These are phyloP conservation scores for Theodoxus fluviatilis DNA, from an alignment of 2,888 invertebrate genomes.

Conservation along the genomic window DNA sequence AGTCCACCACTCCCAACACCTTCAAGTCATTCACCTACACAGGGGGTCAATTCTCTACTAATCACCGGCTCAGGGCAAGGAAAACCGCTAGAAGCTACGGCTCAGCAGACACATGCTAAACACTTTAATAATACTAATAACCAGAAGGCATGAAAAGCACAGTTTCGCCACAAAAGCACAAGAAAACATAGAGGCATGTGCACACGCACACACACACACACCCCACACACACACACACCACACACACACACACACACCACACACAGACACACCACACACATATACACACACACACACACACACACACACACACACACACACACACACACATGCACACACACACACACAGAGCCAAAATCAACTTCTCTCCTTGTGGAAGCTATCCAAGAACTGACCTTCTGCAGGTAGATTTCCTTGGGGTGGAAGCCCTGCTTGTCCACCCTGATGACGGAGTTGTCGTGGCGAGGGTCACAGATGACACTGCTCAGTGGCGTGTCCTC, in stretches of 20 bases:
- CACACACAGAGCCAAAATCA: no score
- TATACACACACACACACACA: neutral
- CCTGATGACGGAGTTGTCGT: conserved; percentile 58
- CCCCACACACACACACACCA: neutral
- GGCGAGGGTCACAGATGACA: conserved; percentile 61
- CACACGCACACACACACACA: neutral
- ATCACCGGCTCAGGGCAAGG: no score
- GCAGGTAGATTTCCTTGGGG: conserved; percentile 56
- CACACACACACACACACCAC: neutral
- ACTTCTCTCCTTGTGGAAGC: no score
- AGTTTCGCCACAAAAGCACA: neutral
- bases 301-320: neutral
- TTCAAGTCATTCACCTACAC: no score
- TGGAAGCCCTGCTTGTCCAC: conserved; percentile 63
- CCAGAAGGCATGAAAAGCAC: neutral
- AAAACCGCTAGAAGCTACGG: no score
- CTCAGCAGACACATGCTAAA: no score
- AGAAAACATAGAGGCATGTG: neutral
- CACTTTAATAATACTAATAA: neutral
- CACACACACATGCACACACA: no score
- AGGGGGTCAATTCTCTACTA: no score
- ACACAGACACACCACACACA: neutral
- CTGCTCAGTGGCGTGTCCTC: conserved; percentile 57
- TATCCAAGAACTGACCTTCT: conserved; percentile 43
- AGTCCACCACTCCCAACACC: no score